Evolutionary conservation across 2,113 vertebrate species (phyloP), one percentile per base, ranked within the genome.

Genomic region (Aegithalos caudatus): DNA sequence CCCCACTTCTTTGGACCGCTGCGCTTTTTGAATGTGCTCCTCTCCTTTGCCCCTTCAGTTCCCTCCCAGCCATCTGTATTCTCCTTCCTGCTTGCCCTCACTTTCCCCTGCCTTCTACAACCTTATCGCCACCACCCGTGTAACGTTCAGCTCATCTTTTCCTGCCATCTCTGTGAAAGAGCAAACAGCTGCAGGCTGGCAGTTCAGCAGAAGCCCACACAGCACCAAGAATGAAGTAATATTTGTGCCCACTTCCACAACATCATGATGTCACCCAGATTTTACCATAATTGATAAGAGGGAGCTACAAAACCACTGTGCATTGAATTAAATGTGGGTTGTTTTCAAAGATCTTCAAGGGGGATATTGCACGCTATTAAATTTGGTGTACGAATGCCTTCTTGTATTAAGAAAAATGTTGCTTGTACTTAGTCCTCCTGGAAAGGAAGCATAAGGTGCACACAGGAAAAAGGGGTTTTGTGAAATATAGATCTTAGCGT

Each of bases 81-180:
- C 22, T 38, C 42, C 81, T 74, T 57, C 54, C 56, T 51, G 73
- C 64, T 47, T 11, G 29, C 24, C 31, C 83, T 78, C 40, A 2
- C 38, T 51, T 92, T 81, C 67, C 65, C 4, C 7, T 28, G 53
- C 61, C 84, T 65, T 42, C 77, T 51, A 6, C 60, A 6, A 14
- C 18, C 53, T 84, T 78, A 31, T 80, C 53, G 2, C 40, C n/a
- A 1, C 66, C 18, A 0, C 13, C 12, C 40, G 37, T 8, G 1
- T 23, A 83, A 80, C 47, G 31, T 44, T 83, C 90, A 17, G 67
- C 82, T 74, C 79, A 48, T 60, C 90, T 95, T 80, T 83, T 88
- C 83, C 81, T 93, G 71, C 47, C 67, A 9, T 35, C 79, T 80
- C 87, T 6, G 7, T 1, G 1, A 61, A 35, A 12, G 7, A 35